These are phyloP conservation scores for Ruditapes philippinarum DNA, from an alignment of 1,140 invertebrate species.

Conservation along the genomic window DNA sequence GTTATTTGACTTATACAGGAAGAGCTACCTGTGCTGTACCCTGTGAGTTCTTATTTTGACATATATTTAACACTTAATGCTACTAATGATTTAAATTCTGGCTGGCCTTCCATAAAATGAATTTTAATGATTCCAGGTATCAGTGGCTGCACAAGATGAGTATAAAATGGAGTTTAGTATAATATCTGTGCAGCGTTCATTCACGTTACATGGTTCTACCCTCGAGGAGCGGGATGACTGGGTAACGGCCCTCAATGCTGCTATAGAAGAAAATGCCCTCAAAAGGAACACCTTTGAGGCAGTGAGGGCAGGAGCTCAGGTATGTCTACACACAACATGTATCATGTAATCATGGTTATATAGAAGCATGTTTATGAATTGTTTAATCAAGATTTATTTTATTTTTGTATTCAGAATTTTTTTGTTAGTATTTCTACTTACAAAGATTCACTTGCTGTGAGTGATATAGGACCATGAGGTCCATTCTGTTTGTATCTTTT, in stretches of 20 bases:
- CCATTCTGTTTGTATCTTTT: too few relatives aligned
- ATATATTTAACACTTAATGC: too few relatives aligned
- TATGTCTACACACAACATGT: not conserved
- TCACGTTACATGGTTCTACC: slow-evolving; percentile 89
- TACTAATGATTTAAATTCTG: too few relatives aligned
- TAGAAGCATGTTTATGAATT: not conserved
- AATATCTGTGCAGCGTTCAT: slow-evolving; percentile 89
- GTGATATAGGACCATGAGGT: too few relatives aligned
- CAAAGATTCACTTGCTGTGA: too few relatives aligned
- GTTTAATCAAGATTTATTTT: not conserved
- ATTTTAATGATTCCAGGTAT: slow-evolving; percentile 68
- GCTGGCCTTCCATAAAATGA: too few relatives aligned
- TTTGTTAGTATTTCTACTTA: too few relatives aligned
- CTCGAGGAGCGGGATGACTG: slow-evolving; percentile 90
- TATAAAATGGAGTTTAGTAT: slow-evolving; percentile 89
- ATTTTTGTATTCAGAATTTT: too few relatives aligned
- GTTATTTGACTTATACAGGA: too few relatives aligned
- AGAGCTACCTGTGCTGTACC: too few relatives aligned
- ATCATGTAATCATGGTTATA: not conserved
- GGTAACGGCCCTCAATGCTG: slow-evolving; percentile 89
- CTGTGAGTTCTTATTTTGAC: too few relatives aligned
- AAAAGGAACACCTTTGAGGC: slow-evolving; percentile 69
- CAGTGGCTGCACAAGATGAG: slow-evolving; percentile 84
- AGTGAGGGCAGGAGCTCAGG: slow-evolving; percentile 52
- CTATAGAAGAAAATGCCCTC: slow-evolving; percentile 86